Conservation (phyloP, 2,113 vertebrate genomes). For the Urocynchramus pylzowi region DNA sequence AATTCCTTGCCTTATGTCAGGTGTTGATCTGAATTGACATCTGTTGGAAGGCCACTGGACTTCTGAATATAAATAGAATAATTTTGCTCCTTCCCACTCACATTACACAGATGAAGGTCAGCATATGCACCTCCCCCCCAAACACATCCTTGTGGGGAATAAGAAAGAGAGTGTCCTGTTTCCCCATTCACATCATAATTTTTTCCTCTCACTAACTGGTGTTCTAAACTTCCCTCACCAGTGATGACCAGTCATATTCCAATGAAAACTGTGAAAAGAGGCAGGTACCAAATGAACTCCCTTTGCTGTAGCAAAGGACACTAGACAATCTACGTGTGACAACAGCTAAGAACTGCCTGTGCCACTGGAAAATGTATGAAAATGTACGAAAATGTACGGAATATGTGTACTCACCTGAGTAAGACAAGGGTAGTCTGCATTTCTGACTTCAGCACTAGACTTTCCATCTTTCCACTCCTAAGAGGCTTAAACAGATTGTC, state of each 20-base stretch:
- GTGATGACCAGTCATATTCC: background rate
- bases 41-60: background rate
- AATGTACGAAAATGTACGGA: background rate
- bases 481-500: background rate
- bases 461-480: background rate
- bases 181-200: background rate
- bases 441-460: background rate
- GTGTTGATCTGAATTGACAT: background rate
- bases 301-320: background rate
- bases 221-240: background rate
- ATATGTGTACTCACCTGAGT: background rate
- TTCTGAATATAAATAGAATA: background rate
- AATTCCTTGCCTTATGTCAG: background rate
- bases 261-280: background rate
- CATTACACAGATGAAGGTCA: background rate
- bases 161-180: background rate
- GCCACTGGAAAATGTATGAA: background rate
- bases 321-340: background rate
- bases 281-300: background rate
- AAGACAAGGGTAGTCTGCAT: background rate
- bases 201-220: background rate
- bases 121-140: background rate
- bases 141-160: background rate
- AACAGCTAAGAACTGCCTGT: background rate
- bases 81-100: background rate